Percentiles rank a stretch among this genome's conserved stretches.
Evolutionary conservation across 2,888 invertebrate species (phyloP).

Genomic region (Saturnia pavonia): DNA sequence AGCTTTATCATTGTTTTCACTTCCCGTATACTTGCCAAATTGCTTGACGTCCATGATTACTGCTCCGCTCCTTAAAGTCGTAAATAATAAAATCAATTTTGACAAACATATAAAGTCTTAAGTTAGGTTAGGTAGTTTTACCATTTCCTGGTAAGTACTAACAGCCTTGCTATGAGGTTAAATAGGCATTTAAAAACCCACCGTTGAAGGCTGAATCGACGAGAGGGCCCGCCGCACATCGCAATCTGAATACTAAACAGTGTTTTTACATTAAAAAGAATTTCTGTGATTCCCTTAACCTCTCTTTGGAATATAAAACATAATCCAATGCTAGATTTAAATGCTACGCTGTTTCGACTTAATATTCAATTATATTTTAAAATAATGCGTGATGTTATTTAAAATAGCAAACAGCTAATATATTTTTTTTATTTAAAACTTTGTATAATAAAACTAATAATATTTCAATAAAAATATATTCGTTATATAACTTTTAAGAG

Average conservation of each 20-base stretch:
- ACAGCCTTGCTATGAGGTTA: constrained; percentile 30
- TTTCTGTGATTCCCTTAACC: constrained; percentile 9
- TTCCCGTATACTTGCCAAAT: too few species aligned
- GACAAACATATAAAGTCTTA: neutral
- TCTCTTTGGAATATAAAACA: neutral
- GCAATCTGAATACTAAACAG: constrained; percentile 19
- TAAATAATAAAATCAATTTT: too few species aligned
- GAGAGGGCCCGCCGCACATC: constrained; percentile 12
- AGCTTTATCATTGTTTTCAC: too few species aligned
- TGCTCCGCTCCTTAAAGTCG: too few species aligned
- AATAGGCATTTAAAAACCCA: constrained; percentile 29
- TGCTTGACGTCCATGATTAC: too few species aligned
- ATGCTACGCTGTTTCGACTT: neutral
- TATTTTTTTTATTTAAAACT: too few species aligned
- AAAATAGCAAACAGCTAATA: neutral
- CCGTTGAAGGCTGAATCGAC: constrained; percentile 2
- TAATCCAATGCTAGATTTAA: neutral
- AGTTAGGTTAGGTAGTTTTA: neutral
- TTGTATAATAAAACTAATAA: too few species aligned
- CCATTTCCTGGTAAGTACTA: constrained; percentile 24
- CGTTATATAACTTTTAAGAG: too few species aligned
- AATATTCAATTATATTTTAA: neutral
- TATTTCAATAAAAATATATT: too few species aligned
- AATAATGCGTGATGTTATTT: neutral
- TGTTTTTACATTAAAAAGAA: constrained; percentile 12